These are phyloP conservation scores for Chrysolina haemoptera DNA, from an alignment of 2,888 invertebrate genomes.

Conservation along the genomic window DNA sequence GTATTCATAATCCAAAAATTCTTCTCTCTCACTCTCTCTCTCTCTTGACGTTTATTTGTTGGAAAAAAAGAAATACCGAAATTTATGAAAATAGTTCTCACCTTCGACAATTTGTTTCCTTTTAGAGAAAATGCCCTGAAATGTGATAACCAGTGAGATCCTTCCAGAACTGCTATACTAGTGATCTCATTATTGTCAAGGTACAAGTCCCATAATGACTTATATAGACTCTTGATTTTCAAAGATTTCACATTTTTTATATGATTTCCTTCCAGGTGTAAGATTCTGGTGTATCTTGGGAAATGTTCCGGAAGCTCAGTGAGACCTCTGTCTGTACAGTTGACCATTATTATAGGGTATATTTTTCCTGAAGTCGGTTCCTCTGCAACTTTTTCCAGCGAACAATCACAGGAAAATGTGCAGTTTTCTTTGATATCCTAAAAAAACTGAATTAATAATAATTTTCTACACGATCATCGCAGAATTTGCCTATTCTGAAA, in stretches of 20 bases:
- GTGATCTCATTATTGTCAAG: slow-evolving; percentile 83
- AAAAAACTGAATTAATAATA: slow-evolving; percentile 26
- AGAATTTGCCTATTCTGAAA: too few species aligned
- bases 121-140: slow-evolving; percentile 85
- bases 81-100: slow-evolving; percentile 62
- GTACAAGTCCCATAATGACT: slow-evolving; percentile 79
- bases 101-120: slow-evolving; percentile 82
- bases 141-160: slow-evolving; percentile 83
- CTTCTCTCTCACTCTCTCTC: too few species aligned
- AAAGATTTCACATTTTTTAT: slow-evolving; percentile 77
- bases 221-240: slow-evolving; percentile 78
- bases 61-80: too few species aligned
- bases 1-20: too few species aligned
- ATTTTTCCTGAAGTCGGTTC: slow-evolving; percentile 64
- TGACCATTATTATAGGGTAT: slow-evolving; percentile 77
- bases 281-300: slow-evolving; percentile 78
- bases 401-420: slow-evolving; percentile 75
- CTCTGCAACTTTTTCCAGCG: slow-evolving; percentile 77
- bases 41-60: too few species aligned
- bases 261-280: slow-evolving; percentile 77
- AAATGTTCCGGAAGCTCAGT: slow-evolving; percentile 74
- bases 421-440: slow-evolving; percentile 71
- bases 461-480: neutral
- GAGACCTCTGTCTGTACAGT: slow-evolving; percentile 76
- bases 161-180: slow-evolving; percentile 80